Base-by-base conservation (phyloP, 2,113 vertebrate species). In the Nibea albiflora region DNA sequence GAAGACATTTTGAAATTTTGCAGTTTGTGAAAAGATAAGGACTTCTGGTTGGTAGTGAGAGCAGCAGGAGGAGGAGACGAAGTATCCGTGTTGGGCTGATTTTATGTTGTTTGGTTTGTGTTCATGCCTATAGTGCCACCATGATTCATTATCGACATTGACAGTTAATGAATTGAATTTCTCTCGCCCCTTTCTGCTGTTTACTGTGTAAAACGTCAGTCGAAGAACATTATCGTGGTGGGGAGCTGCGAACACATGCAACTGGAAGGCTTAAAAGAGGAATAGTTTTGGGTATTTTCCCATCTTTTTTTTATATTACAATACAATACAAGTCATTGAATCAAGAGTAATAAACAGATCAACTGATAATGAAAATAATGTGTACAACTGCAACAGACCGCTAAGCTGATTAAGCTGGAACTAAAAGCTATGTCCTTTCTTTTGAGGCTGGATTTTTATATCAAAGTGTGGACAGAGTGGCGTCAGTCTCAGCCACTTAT, bases 401-500 rank as follows among this genome's bases (percentile, higher is more conserved):
- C 24, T 26, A 11, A 57, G 14, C 54, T 57, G 44, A 62, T 52
- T 6, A 62, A 19, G 46, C 28, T 16, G 28, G 14, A 53, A 26
- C 12, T 31, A 39, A n/a, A 17, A 54, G 39, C 16, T 19, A 35
- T 70, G 14, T 56, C 4, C 8, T 75, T 16, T 26, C 20, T 11
- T 42, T 14, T 69, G 28, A 28, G 28, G 47, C 31, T 58, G 2
- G 4, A 16, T 57, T 66, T 58, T 76, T 11, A 20, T 28, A 42
- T 67, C 9, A 35, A 15, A 39, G 11, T 42, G 58, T 57, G 10
- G 20, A 49, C 65, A 62, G 10, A 10, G 19, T 67, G 42, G 19
- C 28, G 8, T 69, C 54, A 69, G 44, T 52, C 58, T 50, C 56
- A 47, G 5, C 3, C 61, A 56, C 60, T 68, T 67, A 74, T 54